Base-by-base conservation (phyloP, 2,113 vertebrate genomes). In the Centropus bengalensis region DNA sequence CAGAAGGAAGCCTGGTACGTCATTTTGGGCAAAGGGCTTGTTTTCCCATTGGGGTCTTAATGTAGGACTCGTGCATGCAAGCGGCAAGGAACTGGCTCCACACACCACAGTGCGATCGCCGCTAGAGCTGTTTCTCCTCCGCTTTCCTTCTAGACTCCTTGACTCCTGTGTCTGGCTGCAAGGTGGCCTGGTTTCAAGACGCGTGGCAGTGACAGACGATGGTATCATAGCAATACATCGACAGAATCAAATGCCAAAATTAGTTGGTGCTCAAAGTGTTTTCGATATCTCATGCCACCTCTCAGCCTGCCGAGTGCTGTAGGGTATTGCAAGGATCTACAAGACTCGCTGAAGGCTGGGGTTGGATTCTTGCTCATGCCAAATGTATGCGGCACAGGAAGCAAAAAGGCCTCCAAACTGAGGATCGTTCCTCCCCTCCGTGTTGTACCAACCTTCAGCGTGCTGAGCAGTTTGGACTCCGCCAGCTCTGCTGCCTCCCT, bases 201-300 rank as follows among this genome's bases (percentile, higher is more conserved):
- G 4, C 11, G 40, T 38, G 78, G 63, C 6, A 5, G 93, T 42
- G 92, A 93, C 1, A 94, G 95, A 91, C n/a, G 3, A 73, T 22
- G 20, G 54, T 94, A 71, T 78, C 67, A 45, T 22, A 88, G 95
- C 71, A 69, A 62, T 93, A 58, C 30, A 51, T 93, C 64, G 89
- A 79, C 52, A 64, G 84, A 85, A 82, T 64, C 49, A 76, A 91
- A 66, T 89, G 70, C 89, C 89, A 92, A 51, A 92, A 80, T 68
- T 68, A 91, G 89, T 56, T 69, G 49, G 63, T 69, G 55, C 86
- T 24, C 22, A 47, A 82, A 93, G 51, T 27, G 59, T 44, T 85
- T 94, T 73, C 1, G 16, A 69, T 78, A 82, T 89, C 40, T 19
- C 75, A 54, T 54, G 67, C 36, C 4, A 3, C 40, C 18, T 66